Conservation (phyloP, 2,113 vertebrate species). For the Platysternon megacephalum region DNA sequence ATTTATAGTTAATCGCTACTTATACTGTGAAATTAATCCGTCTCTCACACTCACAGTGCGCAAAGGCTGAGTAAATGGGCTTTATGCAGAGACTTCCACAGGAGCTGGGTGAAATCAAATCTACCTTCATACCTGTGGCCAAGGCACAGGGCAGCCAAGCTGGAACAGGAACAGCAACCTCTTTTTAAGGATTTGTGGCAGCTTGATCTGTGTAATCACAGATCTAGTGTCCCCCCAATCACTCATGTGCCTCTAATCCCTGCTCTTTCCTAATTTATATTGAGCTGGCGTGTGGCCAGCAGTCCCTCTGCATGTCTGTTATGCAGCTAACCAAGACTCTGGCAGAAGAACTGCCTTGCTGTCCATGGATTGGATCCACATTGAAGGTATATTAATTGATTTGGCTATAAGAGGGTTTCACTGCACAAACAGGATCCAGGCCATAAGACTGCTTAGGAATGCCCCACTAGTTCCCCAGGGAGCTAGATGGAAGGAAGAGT, state of each 20-base stretch:
- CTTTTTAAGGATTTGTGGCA: background rate
- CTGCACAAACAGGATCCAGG: background rate
- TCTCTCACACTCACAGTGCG: constrained; percentile 44
- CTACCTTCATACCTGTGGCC: background rate
- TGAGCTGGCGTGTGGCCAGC: background rate
- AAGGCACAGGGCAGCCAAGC: background rate
- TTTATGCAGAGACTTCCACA: constrained; percentile 21
- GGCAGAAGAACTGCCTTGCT: too few species aligned
- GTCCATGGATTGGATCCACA: background rate
- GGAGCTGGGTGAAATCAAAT: constrained; percentile 15
- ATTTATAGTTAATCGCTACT: constrained; percentile 71
- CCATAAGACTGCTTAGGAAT: background rate
- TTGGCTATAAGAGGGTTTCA: background rate
- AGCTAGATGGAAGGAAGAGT: background rate
- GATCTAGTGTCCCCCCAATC: background rate
- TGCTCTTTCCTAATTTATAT: background rate
- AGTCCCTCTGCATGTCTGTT: background rate
- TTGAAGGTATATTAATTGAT: background rate
- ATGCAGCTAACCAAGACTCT: background rate
- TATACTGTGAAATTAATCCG: constrained; percentile 72
- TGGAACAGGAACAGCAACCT: background rate
- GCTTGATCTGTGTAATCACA: background rate
- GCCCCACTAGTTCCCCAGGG: background rate
- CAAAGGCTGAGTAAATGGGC: constrained; percentile 41
- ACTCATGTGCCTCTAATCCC: background rate